Base-by-base conservation (phyloP, 1,140 invertebrate genomes). In the Coelopa frigida region DNA sequence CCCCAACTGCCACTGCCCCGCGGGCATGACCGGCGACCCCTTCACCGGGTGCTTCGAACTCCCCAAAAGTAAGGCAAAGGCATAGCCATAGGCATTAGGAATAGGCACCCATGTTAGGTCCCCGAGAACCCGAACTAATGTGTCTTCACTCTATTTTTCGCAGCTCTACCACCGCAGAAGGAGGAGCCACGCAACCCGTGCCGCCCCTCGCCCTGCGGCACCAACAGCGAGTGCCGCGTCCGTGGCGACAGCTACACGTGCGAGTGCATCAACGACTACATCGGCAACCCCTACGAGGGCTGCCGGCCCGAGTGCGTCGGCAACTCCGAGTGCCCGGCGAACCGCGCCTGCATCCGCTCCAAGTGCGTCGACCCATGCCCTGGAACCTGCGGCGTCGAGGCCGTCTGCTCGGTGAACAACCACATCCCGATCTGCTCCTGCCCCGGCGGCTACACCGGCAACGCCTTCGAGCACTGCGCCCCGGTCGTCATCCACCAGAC, bases 11-110 rank as follows among this genome's bases (percentile, higher is more conserved):
- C 71, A 74, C 22, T 89, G 85, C 59, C 65, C 75, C 47, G 52
- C 64, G 8, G 79, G 79, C 46, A 84, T 79, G 60, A 77, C 78
- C 40, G 87, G 87, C 41, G 76, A 89, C 71, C 79, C 86, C 8
- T 86, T 86, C 65, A 74, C 72, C 48, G 61, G 71, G 39, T 85
- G 67, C 37, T 54, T 51, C 38, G 32, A 80, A 57, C 52, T 55
- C 36, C 53, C 65, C 71, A 71, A 55, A 70, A 57, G 64, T 68
- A 68, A 68, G 63, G 26, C 42, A 6, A 14, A 12, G 11, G 10
- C 42, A 49, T 68, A 84, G 82, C 63, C 8, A 29, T 29, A 29
- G 8, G 27, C 14, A 10, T 29, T 29, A n/a, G n/a, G n/a, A n/a
- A n/a, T n/a, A n/a, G n/a, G n/a, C n/a, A n/a, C n/a, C n/a, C n/a